A percentile compares a stretch with the other conserved stretches of the same genome.
Evolutionary conservation across 2,888 invertebrate genomes (phyloP).

Genomic region (Trisateles emortualis): DNA sequence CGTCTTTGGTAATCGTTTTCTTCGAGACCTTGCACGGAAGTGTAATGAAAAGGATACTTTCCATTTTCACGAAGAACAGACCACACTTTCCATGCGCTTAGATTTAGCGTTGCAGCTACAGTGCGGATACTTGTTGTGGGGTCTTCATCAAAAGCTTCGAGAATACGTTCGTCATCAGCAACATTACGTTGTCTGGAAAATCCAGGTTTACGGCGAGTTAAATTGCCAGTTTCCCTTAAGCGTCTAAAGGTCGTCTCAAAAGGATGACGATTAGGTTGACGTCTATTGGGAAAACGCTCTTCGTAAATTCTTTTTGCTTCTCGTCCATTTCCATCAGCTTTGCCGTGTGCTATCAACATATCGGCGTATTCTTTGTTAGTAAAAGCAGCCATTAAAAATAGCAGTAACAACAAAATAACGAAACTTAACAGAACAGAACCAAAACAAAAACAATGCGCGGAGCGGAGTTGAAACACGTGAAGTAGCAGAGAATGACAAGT

Average conservation of each 20-base stretch:
- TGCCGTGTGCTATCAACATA: constrained; percentile 23
- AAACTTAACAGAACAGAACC: constrained; percentile 4
- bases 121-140: constrained; percentile 16
- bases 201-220: constrained; percentile 11
- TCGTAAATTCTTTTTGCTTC: constrained; percentile 6
- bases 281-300: constrained; percentile 22
- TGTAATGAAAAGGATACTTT: constrained; percentile 25
- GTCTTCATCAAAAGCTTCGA: constrained; percentile 4
- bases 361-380: constrained; percentile 28
- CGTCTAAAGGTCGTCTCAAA: constrained; percentile 26
- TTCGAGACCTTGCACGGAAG: constrained; percentile 22
- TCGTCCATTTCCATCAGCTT: neutral
- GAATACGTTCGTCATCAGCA: constrained; percentile 9
- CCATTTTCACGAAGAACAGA: constrained; percentile 17
- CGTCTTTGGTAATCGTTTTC: constrained; percentile 6
- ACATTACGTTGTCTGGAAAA: constrained; percentile 1
- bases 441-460: neutral
- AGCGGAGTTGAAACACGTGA: neutral
- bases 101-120: constrained; percentile 7
- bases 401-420: neutral
- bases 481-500: constrained; percentile 2
- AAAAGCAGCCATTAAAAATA: constrained; percentile 17
- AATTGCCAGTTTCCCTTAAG: constrained; percentile 18
- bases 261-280: constrained; percentile 17
- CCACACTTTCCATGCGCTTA: constrained; percentile 21